Base-by-base conservation (phyloP, 2,888 invertebrate species). In the Dryobotodes eremita region DNA sequence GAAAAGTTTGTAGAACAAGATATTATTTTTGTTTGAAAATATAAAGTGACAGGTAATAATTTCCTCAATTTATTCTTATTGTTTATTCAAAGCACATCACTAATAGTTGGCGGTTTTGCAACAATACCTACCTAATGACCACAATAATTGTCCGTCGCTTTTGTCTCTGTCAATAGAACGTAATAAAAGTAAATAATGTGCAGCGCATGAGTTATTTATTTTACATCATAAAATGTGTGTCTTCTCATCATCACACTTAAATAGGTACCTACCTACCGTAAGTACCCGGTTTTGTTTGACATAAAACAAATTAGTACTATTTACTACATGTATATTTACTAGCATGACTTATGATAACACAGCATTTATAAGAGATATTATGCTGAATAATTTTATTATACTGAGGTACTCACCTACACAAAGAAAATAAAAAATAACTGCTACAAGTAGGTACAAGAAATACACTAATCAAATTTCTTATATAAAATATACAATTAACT, bases 91-190 rank as follows among this genome's bases (percentile, higher is more conserved):
- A 55, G 65, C 26, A n/a, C 61, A 50, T 17, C 26, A 76, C 23
- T 72, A 55, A 82, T 13, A 65, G 55, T 71, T 82, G 79, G 75
- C 68, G 2, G 59, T 75, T 68, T 68, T 53, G 74, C 68, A 79
- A 79, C 57, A 57, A 66, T 68, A 55, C n/a, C 17, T 36, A 36
- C 31, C 31, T 64, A 64, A 53, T 78, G 46, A 2, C 8, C 20
- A 59, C 15, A 59, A 65, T 72, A n/a, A 64, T 55, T 57, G 26
- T 15, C 48, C 50, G 20, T 15, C 31, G 15, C 42, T 71, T 71
- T 71, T 66, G 70, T 57, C 31, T 70, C 46, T 57, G 77, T 57
- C 71, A 46, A 23, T 64, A 48, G 26, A 53, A 42, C 59, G 26
- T 36, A 17, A 64, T 75, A 26, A 17, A 68, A 17, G 48, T 61